A percentile compares a stretch with the other conserved stretches of the same genome.
phyloP scores from a whole-genome alignment of 1,140 invertebrate species.

The Sipha flava region DNA sequence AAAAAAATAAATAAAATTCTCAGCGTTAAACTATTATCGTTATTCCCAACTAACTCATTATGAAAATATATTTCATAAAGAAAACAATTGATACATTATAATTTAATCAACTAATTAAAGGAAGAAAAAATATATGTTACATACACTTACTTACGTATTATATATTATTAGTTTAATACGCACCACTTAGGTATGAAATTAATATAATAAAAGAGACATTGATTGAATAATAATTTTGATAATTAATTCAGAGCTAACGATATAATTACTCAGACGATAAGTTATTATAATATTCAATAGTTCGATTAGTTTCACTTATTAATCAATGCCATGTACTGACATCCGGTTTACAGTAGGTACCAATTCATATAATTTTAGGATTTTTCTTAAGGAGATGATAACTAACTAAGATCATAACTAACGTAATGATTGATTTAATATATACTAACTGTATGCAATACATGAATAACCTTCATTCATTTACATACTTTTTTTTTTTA shows the following conservation, averaged over 20 bases:
- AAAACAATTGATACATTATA: too few species aligned
- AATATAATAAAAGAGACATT: too few species aligned
- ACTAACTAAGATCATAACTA: not conserved
- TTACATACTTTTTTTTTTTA: not conserved
- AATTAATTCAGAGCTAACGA: not conserved
- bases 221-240: not conserved
- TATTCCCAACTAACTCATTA: too few species aligned
- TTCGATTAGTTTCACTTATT: not conserved
- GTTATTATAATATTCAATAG: not conserved
- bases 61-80: too few species aligned
- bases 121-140: too few species aligned
- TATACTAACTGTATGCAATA: not conserved
- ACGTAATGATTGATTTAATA: not conserved
- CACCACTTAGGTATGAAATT: not conserved
- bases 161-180: too few species aligned
- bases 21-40: too few species aligned
- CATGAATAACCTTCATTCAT: not conserved
- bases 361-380: not conserved
- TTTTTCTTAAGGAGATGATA: not conserved
- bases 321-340: not conserved
- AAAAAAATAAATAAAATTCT: too few species aligned
- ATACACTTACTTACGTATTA: too few species aligned
- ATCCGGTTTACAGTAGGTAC: not conserved
- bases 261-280: not conserved
- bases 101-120: too few species aligned